Evolutionary conservation across 1,140 invertebrate genomes (phyloP), one percentile per base, ranked within the genome.

Genomic region (Tetragnatha versicolor): DNA sequence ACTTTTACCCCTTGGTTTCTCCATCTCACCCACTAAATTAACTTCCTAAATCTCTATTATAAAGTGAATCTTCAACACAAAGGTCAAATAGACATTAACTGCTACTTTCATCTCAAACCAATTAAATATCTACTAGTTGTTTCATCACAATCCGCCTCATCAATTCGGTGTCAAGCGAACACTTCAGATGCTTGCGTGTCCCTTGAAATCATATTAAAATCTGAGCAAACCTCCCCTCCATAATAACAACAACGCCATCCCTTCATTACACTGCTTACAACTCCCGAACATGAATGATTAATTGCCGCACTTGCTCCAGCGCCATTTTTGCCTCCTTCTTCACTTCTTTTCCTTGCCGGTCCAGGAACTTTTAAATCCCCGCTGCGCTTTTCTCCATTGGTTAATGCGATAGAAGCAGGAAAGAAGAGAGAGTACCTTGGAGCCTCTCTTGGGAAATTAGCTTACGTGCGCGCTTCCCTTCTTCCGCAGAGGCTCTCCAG

Each of bases 401-500:
- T 10, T 51, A 51, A 51, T 51, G 33, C 55, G 25, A 60, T 60
- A 60, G 55, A 29, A 31, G 20, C 2, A 60, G 55, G 22, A 33
- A 31, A 60, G 25, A 12, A 45, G 25, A 14, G 7, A 10, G 22
- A 1, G 55, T 60, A 60, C 25, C 10, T 31, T n/a, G 45, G 27
- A 65, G n/a, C 37, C n/a, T n/a, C 65, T 68, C 65, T 33, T 49
- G 65, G 45, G 65, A 68, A 68, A 68, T 68, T 49, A 68, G 65
- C 65, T 68, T 51, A 49, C 45, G 42, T 49, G 65, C 65, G 27
- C 17, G 42, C 65, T 68, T 68, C 65, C 65, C 42, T 42, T 68
- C 22, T 17, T 61, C 4, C 31, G 27, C 51, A n/a, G n/a, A n/a
- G n/a, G n/a, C n/a, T 6, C 22, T 45, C 39, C 35, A 42, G 63